These are phyloP conservation scores for Enteromius unitaeniatus DNA, from an alignment of 2,797 vertebrate species.

Conservation along the genomic window DNA sequence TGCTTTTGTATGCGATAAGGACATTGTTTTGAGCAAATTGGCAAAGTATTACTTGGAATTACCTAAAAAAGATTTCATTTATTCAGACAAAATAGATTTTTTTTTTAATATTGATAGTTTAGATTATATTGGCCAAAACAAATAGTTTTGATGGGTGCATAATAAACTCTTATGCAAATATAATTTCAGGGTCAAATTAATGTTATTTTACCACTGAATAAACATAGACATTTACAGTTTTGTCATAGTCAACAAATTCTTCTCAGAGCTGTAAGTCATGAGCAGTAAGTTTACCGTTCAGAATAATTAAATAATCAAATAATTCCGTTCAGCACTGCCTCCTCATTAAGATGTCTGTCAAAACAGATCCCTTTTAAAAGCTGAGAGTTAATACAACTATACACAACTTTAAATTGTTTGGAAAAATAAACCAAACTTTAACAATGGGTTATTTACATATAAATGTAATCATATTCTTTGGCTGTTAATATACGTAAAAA, in stretches of 20 bases:
- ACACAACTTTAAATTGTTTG: not conserved
- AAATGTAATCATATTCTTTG: not conserved
- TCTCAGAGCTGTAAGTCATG: conserved; percentile 14
- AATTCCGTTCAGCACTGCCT: not conserved
- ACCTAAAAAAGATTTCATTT: no score
- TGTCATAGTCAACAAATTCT: conserved; percentile 20
- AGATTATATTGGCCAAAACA: no score
- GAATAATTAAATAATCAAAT: conserved; percentile 24
- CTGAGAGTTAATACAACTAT: conserved; percentile 35
- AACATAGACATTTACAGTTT: not conserved
- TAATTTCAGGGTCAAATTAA: conserved; percentile 1
- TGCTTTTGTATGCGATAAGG: not conserved
- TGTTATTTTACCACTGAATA: not conserved
- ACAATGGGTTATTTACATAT: not conserved
- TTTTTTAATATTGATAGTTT: no score
- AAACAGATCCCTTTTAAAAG: conserved; percentile 8
- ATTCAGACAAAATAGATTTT: no score
- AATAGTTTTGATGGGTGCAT: not conserved
- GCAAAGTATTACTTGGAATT: not conserved
- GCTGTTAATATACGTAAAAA: not conserved
- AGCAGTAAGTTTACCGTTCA: not conserved
- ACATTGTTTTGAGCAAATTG: conserved; percentile 4
- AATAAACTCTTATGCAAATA: not conserved
- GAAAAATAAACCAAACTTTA: not conserved
- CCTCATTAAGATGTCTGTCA: conserved; percentile 49